These are phyloP conservation scores for human (Homo sapiens) DNA, from an alignment of 2,113 vertebrate genomes.

Conservation along the genomic window DNA sequence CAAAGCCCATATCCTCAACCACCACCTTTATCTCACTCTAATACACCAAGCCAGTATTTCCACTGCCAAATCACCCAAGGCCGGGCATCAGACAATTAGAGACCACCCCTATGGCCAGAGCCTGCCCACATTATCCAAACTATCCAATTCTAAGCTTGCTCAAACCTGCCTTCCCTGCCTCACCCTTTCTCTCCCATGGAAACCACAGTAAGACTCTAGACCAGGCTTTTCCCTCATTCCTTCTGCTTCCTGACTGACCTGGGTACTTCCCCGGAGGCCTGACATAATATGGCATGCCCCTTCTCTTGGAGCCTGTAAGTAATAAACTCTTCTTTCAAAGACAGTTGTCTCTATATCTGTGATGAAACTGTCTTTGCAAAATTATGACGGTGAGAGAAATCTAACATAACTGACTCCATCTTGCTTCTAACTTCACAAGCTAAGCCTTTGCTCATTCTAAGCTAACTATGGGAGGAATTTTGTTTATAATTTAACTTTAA, in stretches of 20 bases:
- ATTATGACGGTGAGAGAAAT: too few species aligned
- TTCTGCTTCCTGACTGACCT: background rate
- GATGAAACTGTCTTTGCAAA: background rate
- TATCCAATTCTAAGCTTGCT: background rate
- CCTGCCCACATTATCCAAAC: background rate
- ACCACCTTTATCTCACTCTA: background rate
- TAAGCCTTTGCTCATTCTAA: too few species aligned
- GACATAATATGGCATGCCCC: rapidly evolving
- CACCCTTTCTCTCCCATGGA: background rate
- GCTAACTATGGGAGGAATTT: too few species aligned
- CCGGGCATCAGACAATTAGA: too few species aligned
- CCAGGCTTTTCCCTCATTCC: background rate
- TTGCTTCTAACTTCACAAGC: too few species aligned
- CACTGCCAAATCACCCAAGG: background rate
- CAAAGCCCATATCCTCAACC: background rate
- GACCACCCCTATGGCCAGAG: background rate
- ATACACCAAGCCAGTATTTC: background rate
- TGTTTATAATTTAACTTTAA: too few species aligned
- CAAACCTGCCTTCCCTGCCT: background rate
- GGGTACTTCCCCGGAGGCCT: background rate
- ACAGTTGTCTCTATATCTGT: background rate
- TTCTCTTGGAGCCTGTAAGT: background rate
- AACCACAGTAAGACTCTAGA: background rate
- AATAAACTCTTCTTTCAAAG: background rate
- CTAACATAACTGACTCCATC: too few species aligned